Evolutionary conservation across 2,797 vertebrate species (phyloP).

Genomic region (Sebastes oblongus): DNA sequence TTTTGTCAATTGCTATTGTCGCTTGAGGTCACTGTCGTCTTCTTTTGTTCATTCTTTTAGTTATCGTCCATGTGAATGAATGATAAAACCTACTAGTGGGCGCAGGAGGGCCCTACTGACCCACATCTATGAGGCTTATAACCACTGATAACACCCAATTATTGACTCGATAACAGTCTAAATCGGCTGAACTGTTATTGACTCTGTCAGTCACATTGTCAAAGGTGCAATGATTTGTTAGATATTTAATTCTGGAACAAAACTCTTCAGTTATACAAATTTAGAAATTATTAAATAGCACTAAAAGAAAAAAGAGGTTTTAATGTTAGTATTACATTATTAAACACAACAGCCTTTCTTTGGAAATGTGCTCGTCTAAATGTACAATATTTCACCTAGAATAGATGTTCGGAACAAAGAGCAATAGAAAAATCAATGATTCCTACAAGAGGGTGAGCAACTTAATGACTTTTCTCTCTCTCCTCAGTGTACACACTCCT

Average conservation of each 20-base stretch:
- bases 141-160: too few species aligned
- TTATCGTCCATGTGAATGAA: too few species aligned
- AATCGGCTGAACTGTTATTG: neutral
- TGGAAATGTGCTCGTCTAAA: neutral
- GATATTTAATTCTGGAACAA: neutral
- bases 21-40: too few species aligned
- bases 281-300: neutral
- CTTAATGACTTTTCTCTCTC: constrained; percentile 23
- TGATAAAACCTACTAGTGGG: too few species aligned
- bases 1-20: too few species aligned
- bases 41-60: too few species aligned
- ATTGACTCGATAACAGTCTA: too few species aligned
- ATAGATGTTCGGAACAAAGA: neutral
- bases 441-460: neutral
- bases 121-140: too few species aligned
- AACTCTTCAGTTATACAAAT: neutral
- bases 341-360: neutral
- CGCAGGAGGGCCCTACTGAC: too few species aligned
- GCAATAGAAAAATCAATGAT: constrained; percentile 33
- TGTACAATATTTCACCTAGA: neutral
- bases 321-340: neutral
- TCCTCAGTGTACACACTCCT: constrained; percentile 22
- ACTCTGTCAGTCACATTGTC: neutral
- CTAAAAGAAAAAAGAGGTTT: neutral
- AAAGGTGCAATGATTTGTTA: neutral